phyloP scores from a whole-genome alignment of 1,140 invertebrate species.

The Battus philenor region DNA sequence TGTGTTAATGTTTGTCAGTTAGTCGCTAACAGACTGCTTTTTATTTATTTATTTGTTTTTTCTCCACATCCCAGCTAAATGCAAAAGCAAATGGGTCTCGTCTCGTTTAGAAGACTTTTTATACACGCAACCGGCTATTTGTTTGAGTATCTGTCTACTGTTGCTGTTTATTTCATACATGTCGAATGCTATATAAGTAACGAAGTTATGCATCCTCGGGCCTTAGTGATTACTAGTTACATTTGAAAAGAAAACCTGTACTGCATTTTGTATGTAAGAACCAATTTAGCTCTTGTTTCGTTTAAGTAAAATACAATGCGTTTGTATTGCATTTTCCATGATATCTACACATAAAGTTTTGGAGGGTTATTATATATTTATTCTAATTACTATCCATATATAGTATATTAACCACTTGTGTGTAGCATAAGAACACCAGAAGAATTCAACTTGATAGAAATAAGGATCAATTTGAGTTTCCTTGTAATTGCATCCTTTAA shows the following conservation, averaged over 20 bases:
- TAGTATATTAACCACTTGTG: no score
- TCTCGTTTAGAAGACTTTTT: slow-evolving; percentile 60
- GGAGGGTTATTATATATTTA: no score
- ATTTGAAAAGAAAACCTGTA: slow-evolving; percentile 4
- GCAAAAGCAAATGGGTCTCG: slow-evolving; percentile 58
- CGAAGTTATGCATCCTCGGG: no score
- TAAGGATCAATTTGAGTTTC: no score
- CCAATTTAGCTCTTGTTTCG: not conserved
- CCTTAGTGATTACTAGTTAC: slow-evolving; percentile 1
- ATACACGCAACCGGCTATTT: slow-evolving; percentile 50
- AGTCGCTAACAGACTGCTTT: slow-evolving; percentile 31
- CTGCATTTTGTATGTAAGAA: not conserved
- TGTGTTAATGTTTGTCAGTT: slow-evolving; percentile 18
- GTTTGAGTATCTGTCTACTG: slow-evolving; percentile 41
- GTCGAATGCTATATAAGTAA: slow-evolving; percentile 12
- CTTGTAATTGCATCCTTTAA: no score
- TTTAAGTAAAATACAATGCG: no score
- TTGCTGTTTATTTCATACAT: slow-evolving; percentile 28
- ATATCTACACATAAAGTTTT: no score
- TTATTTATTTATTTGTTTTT: slow-evolving; percentile 51
- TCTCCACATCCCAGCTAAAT: slow-evolving; percentile 48
- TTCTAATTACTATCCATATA: no score
- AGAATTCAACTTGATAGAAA: no score
- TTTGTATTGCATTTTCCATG: no score
- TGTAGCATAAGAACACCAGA: no score